Conservation (phyloP, 2,888 invertebrate genomes). For the Synanthedon vespiformis region DNA sequence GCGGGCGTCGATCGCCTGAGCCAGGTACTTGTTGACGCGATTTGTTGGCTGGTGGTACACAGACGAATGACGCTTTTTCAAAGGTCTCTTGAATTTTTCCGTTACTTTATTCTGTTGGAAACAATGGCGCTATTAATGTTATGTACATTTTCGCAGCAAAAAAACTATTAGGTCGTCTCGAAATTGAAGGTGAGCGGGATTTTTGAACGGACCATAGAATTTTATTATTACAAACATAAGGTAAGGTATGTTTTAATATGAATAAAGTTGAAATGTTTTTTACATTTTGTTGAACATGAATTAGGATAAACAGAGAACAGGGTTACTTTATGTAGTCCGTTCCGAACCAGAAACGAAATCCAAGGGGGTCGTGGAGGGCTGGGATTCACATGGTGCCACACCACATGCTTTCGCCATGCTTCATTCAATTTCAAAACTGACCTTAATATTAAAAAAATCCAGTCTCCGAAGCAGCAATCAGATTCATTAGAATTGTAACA, state of each 20-base stretch:
- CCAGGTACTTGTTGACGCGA: conserved; percentile 91
- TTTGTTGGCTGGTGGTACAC: conserved; percentile 91
- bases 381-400: conserved; percentile 40
- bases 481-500: conserved; percentile 56
- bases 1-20: conserved; percentile 90
- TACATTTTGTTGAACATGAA: too few relatives aligned
- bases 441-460: conserved; percentile 63
- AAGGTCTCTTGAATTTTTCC: conserved; percentile 87
- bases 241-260: too few relatives aligned
- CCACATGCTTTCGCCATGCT: conserved; percentile 62
- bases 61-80: conserved; percentile 89
- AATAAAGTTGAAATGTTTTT: too few relatives aligned
- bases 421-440: conserved; percentile 50
- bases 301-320: too few relatives aligned
- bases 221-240: too few relatives aligned
- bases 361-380: conserved; percentile 14
- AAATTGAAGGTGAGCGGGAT: neutral
- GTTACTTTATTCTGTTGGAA: conserved; percentile 84
- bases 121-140: neutral
- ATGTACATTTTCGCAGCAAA: neutral
- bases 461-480: conserved; percentile 66
- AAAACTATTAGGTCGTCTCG: neutral
- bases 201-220: too few relatives aligned
- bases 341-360: too few relatives aligned
- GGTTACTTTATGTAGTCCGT: too few relatives aligned